phyloP scores from a whole-genome alignment of 2,888 invertebrate species.

The Brachylomia viminalis region DNA sequence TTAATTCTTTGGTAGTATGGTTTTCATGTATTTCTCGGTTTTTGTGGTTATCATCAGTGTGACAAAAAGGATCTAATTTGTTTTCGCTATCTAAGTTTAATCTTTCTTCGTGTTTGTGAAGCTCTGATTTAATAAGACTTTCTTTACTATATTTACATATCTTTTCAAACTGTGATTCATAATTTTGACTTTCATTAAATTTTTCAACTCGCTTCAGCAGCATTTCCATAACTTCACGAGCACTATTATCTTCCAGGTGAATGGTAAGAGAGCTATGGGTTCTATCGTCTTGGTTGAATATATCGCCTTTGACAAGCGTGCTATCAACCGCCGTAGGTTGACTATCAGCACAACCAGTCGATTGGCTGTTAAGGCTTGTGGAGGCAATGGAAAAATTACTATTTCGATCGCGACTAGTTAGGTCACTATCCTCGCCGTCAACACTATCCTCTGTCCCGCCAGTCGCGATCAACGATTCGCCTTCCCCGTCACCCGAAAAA shows the following conservation, averaged over 20 bases:
- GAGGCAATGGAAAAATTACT: constrained; percentile 28
- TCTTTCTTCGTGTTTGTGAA: constrained; percentile 73
- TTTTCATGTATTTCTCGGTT: constrained; percentile 72
- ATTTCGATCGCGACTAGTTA: constrained; percentile 30
- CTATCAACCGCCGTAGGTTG: constrained; percentile 32
- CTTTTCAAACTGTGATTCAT: constrained; percentile 72
- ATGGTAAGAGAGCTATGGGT: constrained; percentile 34
- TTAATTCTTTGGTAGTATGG: constrained; percentile 77
- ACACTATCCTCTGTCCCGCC: constrained; percentile 56
- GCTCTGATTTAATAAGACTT: constrained; percentile 72
- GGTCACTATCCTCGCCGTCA: constrained; percentile 55
- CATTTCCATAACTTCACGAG: constrained; percentile 74
- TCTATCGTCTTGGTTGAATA: constrained; percentile 30
- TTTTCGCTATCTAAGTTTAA: constrained; percentile 72
- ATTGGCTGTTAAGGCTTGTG: constrained; percentile 40
- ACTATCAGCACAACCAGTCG: constrained; percentile 24
- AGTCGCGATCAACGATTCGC: constrained; percentile 51
- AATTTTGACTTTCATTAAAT: constrained; percentile 71
- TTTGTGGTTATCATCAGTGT: constrained; percentile 57
- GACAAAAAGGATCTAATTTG: constrained; percentile 54
- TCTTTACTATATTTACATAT: constrained; percentile 73
- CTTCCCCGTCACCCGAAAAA: constrained; percentile 53
- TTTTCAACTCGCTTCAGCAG: constrained; percentile 74
- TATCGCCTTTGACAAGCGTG: constrained; percentile 45
- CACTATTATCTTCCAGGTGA: constrained; percentile 71